phyloP scores from a whole-genome alignment of 2,888 invertebrate species.

The Chrysotoxum bicinctum region DNA sequence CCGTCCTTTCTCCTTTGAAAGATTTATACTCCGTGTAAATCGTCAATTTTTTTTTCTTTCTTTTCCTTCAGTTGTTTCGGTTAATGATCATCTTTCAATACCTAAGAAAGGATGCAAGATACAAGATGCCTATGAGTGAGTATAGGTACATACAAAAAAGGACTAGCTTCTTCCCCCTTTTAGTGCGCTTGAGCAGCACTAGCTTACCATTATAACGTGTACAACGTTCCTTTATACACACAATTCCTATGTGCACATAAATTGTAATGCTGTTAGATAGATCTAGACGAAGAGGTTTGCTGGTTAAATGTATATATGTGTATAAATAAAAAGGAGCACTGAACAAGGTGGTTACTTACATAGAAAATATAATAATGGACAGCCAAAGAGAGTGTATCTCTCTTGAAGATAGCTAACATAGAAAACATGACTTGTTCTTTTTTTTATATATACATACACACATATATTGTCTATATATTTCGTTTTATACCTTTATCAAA shows the following conservation, averaged over 20 bases:
- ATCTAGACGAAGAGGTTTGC: constrained; percentile 43
- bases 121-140: constrained; percentile 44
- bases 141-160: constrained; percentile 43
- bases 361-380: constrained; percentile 70
- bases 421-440: constrained; percentile 66
- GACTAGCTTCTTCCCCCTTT: constrained; percentile 48
- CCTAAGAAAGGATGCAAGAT: constrained; percentile 60
- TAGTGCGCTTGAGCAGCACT: constrained; percentile 2
- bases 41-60: constrained; percentile 25
- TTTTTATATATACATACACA: not conserved
- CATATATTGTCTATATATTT: not conserved
- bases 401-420: constrained; percentile 63
- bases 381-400: constrained; percentile 67
- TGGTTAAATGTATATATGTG: not conserved
- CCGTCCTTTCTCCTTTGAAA: constrained; percentile 68
- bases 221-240: constrained; percentile 40
- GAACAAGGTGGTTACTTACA: constrained; percentile 54
- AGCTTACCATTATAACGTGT: constrained; percentile 32
- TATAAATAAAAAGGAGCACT: constrained; percentile 58
- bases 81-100: constrained; percentile 57
- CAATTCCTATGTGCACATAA: constrained; percentile 65
- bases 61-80: constrained; percentile 30
- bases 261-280: constrained; percentile 70
- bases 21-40: constrained; percentile 67
- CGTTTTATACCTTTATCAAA: constrained; percentile 39